These are phyloP conservation scores for Hozukius guyotensis DNA, from an alignment of 2,797 vertebrate genomes.

Conservation along the genomic window DNA sequence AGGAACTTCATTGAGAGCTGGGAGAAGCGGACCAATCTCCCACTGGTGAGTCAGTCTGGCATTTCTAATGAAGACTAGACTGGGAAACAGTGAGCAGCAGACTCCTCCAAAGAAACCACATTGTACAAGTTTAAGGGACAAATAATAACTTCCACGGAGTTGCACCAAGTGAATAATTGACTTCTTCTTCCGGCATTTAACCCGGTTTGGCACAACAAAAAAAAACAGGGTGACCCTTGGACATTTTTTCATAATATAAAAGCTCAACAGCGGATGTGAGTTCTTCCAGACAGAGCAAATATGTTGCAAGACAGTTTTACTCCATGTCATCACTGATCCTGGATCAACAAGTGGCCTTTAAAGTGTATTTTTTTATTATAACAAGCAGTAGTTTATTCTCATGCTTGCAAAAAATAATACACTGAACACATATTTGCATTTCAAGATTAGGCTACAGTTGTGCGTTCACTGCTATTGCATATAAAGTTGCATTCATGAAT, in stretches of 20 bases:
- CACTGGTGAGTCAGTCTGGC: slow-evolving; percentile 65
- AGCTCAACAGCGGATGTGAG: slow-evolving; percentile 5
- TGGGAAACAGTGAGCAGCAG: neutral
- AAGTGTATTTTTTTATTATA: neutral
- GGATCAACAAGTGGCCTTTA: neutral
- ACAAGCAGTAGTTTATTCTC: too few species aligned
- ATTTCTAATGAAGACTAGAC: slow-evolving; percentile 26
- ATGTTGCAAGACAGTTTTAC: neutral
- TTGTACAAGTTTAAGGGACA: neutral
- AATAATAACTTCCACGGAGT: slow-evolving; percentile 11
- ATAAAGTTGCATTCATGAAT: neutral
- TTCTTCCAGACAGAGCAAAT: neutral
- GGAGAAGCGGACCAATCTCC: slow-evolving; percentile 39
- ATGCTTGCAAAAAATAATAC: neutral
- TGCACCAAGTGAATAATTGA: slow-evolving; percentile 36
- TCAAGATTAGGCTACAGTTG: neutral
- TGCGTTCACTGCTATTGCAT: neutral
- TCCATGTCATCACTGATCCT: neutral
- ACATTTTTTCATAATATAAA: neutral
- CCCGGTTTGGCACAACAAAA: neutral
- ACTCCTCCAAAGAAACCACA: neutral
- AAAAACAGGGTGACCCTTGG: slow-evolving; percentile 10
- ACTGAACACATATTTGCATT: too few species aligned
- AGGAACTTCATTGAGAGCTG: neutral
- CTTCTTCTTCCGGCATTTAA: slow-evolving; percentile 10